Evolutionary conservation across 2,888 invertebrate species (phyloP), one percentile per base, ranked within the genome.

Genomic region (Amiota mariae): DNA sequence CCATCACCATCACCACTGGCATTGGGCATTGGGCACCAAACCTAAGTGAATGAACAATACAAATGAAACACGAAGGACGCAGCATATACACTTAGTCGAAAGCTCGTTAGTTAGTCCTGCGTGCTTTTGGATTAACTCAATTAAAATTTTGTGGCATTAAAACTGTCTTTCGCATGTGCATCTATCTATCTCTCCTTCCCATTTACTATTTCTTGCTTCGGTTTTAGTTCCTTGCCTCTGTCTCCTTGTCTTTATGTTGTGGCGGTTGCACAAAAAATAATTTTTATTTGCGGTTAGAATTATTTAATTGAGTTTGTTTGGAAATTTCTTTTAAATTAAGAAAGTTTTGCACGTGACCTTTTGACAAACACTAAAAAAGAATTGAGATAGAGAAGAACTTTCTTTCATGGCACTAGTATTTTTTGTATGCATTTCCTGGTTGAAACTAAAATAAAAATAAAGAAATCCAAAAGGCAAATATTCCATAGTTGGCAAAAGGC

Each of bases 241-340:
- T 36, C 36, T 36, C 6, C 36, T 36, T 6, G 3, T 36, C 6
- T 36, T 36, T 36, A 2, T 36, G 36, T n/a, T n/a, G 36, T 36
- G 36, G 36, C 36, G 36, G 36, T 36, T 36, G 36, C 36, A 63
- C 36, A 57, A 46, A 18, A 59, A 70, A 72, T 46, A 51, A 84
- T 85, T 77, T 85, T 85, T 83, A 82, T 85, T 82, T 85, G 78
- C 71, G 79, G 79, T 78, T 77, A 77, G 80, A 84, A 83, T 84
- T 85, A 85, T 85, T 85, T 83, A 83, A 83, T 85, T 83, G 82
- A 84, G 83, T 85, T 83, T 83, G 85, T 85, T 83, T 77, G 80
- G 82, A 84, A 83, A 83, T 85, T 83, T 83, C 82, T 85, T 83
- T 83, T 85, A 83, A 83, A 83, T 83, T 83, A 83, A 82, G 84